Base-by-base conservation (phyloP, 2,888 invertebrate species). In the Lissocephala sabroskyi region DNA sequence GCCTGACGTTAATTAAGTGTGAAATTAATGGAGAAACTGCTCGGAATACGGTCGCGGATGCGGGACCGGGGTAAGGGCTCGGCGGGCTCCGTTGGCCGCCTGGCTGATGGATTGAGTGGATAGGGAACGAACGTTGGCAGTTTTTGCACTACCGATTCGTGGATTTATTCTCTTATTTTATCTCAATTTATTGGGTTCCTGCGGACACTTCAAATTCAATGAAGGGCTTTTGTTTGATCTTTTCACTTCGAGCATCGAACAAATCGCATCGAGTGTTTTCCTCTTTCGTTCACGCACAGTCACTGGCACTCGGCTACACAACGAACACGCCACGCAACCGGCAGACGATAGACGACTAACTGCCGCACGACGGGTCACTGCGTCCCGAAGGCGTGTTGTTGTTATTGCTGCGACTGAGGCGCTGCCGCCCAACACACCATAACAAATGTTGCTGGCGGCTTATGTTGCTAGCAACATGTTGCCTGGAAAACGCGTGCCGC, bases 1-100 rank as follows among this genome's bases (percentile, higher is more conserved):
- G 59, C 53, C 60, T 70, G 79, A 79, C 80, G 79, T 79, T 80
- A 80, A 80, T 80, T 79, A 77, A 76, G 79, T 79, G 71, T 62
- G 65, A 68, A 73, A 66, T 67, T 65, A 70, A 59, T 64, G 61
- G 52, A 53, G 50, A 26, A 30, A 41, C 10, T 26, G n/a, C n/a
- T n/a, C n/a, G n/a, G 32, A 32, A 16, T 29, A n/a, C n/a, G n/a
- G n/a, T n/a, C n/a, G n/a, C n/a, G n/a, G 45, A 16, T 30, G 30
- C n/a, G 45, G 26, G 18, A 23, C 4, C 18, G 47, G 36, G 26
- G 46, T 44, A 32, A 51, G 45, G 46, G 40, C 56, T 56, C 53
- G 49, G 49, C 49, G 36, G 46, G 45, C 45, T 45, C 11, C 29
- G 33, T 43, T 13, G 52, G 49, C 57, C 48, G 32, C 29, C 43